Base-by-base conservation (phyloP, 92 coral and sea anemone species). In the Zoanthus solanderi region DNA sequence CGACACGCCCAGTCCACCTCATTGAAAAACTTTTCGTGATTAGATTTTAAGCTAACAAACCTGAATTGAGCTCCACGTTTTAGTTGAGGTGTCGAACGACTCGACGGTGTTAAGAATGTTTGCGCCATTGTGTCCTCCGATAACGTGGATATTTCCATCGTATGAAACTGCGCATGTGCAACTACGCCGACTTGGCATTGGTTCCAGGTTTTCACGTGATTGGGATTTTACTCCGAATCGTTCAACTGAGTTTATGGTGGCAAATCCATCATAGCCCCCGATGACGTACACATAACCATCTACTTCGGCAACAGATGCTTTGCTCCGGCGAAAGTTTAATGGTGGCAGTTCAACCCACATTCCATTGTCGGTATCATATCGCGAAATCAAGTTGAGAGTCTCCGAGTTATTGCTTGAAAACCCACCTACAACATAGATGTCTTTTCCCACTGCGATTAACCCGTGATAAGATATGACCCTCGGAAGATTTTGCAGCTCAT, bases 101-200 rank as follows among this genome's bases (percentile, higher is more conserved):
- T 81, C 85, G 44, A 81, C 42, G 15, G 85, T 81, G 76, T 81
- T 81, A 0, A 81, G 74, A 52, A 81, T 81, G 48, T 81, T 81
- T 11, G 85, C 54, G 47, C 85, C 85, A 66, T 81, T 81, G 28
- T 81, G 85, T 46, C 85, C 85, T 46, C 85, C 85, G 65, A 81
- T 81, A 8, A 81, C 85, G 61, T 81, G 85, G 65, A 81, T 81
- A 16, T 0, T 63, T 45, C 85, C 85, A 65, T 23, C 50, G 71
- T 81, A 81, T 48, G 74, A 45, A 34, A 81, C 85, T 66, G 85
- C 85, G 60, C 85, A 81, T 47, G 75, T 68, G 85, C 85, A 81
- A 32, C 85, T 81, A 9, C 85, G 85, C 46, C 85, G 74, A 23
- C 85, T 81, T 6, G 85, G 85, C 85, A 81, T 81, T 81, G 85